Conservation (phyloP, 2,888 invertebrate species). For the Onchidella celtica region DNA sequence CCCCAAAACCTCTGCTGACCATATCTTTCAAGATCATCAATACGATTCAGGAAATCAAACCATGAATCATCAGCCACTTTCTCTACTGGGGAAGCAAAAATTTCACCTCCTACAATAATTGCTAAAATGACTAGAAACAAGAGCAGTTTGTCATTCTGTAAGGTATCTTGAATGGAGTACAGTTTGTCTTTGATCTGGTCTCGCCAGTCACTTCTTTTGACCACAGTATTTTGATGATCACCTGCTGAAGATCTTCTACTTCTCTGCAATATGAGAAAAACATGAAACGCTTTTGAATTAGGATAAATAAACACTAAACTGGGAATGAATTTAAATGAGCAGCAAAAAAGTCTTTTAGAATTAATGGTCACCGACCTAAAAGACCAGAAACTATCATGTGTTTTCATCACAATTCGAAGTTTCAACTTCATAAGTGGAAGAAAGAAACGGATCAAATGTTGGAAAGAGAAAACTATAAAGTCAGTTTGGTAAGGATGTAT, state of each 20-base stretch:
- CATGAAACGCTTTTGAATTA: no score
- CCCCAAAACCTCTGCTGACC: slow-evolving; percentile 75
- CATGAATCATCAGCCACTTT: slow-evolving; percentile 77
- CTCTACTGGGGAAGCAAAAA: slow-evolving; percentile 70
- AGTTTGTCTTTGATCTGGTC: slow-evolving; percentile 42
- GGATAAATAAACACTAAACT: no score
- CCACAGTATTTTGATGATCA: neutral
- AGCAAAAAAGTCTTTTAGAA: no score
- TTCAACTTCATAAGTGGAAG: no score
- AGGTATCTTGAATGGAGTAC: slow-evolving; percentile 37
- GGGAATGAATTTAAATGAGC: no score
- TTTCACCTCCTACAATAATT: slow-evolving; percentile 71
- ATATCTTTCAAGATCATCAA: slow-evolving; percentile 76
- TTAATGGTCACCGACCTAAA: neutral
- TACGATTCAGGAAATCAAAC: slow-evolving; percentile 77
- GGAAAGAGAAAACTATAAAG: no score
- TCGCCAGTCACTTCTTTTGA: slow-evolving; percentile 16
- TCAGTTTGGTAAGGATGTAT: no score
- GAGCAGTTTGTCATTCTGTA: slow-evolving; percentile 59
- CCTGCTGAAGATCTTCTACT: no score
- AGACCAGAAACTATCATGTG: neutral
- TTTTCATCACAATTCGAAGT: no score
- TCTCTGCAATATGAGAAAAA: no score
- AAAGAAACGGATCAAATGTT: no score
- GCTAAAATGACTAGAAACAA: slow-evolving; percentile 70